Evolutionary conservation across 2,113 vertebrate genomes (phyloP), one percentile per base, ranked within the genome.

Genomic region (Saguinus imperator): DNA sequence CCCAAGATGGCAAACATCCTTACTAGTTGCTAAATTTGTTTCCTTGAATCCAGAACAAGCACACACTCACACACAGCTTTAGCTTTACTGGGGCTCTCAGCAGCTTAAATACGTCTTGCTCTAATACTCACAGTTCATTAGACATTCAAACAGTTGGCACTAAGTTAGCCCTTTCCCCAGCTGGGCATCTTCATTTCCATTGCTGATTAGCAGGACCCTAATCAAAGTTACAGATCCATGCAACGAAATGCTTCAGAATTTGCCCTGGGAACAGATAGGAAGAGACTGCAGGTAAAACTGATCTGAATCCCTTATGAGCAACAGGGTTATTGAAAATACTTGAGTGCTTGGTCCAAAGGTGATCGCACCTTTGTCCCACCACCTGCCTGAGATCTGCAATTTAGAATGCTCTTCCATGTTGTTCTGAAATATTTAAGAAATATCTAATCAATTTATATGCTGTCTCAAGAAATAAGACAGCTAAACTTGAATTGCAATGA

Each of bases 161-260:
- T 1, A 35, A 87, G 40, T 94, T 87, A 58, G 77, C 77, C 32
- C 50, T 76, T 94, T 87, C 58, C 94, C n/a, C 89, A 96, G 84
- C 20, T 82, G 66, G 72, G 8, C 57, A 80, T 86, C 80, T 94
- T 95, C 37, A 93, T 90, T 94, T 94, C 27, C 87, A 80, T 48
- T 92, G 89, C 95, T 95, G 91, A 87, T 96, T 85, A 97, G 89
- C 32, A 85, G 32, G 70, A 55, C 25, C 32, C 50, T 92, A 58
- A 72, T 92, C 61, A 95, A 89, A 95, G 61, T 23, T 72, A 70
- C 23, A 25, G 58, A 94, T 35, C 23, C 32, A 55, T 10, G 18
- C 40, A 80, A 83, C 40, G 37, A 93, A 88, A 29, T 25, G 43
- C 83, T 96, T 91, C 55, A 76, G 32, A 61, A 72, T 81, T 58